A percentile compares a stretch with the other conserved stretches of the same genome.
Conservation (phyloP, 2,888 invertebrate species). For the Actias luna region DNA sequence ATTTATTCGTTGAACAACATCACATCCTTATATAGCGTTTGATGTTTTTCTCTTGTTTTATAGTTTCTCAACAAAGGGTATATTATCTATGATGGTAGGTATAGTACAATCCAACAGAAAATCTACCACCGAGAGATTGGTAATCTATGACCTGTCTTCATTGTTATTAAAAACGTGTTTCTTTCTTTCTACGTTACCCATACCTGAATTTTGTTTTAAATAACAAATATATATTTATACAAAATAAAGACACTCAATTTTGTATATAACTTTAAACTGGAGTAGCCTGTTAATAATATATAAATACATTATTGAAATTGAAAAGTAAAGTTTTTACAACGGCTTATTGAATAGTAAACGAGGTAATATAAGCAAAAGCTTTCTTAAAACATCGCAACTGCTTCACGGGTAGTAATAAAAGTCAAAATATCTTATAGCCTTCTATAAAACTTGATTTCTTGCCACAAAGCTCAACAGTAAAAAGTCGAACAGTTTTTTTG, state of each 20-base stretch:
- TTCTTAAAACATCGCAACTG: neutral
- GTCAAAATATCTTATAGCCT: neutral
- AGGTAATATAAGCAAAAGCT: neutral
- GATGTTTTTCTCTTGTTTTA: neutral
- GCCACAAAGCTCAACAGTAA: slow-evolving; percentile 2
- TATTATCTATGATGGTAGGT: no score
- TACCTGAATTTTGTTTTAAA: neutral
- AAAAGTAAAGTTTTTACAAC: neutral
- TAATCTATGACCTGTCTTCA: no score
- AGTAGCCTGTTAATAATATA: neutral
- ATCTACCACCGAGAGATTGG: no score
- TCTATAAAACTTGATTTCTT: slow-evolving; percentile 12
- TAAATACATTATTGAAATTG: neutral
- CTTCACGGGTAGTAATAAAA: slow-evolving; percentile 1
- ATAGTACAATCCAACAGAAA: no score
- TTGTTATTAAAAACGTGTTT: no score
- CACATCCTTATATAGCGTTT: neutral
- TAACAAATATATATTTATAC: neutral
- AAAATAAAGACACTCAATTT: neutral
- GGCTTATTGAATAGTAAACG: neutral
- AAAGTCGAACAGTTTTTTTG: slow-evolving; percentile 32
- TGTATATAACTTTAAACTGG: neutral
- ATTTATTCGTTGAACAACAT: neutral
- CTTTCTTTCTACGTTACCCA: no score
- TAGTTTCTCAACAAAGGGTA: no score